Base-by-base conservation (phyloP, 2,113 vertebrate genomes). In the Progne subis region DNA sequence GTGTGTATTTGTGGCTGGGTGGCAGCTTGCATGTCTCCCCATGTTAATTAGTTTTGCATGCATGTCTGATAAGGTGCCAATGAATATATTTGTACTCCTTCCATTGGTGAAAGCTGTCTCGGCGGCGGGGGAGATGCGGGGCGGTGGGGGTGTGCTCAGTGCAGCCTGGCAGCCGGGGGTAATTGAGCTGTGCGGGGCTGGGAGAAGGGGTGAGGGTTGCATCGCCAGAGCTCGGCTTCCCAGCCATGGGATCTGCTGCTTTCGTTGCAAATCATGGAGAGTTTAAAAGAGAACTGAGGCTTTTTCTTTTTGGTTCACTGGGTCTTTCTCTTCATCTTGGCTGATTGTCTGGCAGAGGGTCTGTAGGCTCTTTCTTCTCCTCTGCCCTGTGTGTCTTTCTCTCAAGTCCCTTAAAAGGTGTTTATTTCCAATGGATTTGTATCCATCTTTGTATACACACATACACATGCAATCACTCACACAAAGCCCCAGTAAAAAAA, bases 31-130 rank as follows among this genome's bases (percentile, higher is more conserved):
- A 98, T 98, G 98, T 98, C 97, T 98, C 97, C 98, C 97, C 98
- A 98, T 98, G 98, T 97, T 98, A 98, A 98, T 98, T 98, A 98
- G 98, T 98, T 98, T 98, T 98, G 98, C 98, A 98, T 98, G 98
- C 98, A 98, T 98, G 98, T 98, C 98, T 98, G 98, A 98, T 97
- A 98, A 98, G 97, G 97, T 98, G 98, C 97, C 98, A 97, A 97
- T 98, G 97, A 98, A 98, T 97, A 98, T 97, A 97, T 98, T 98
- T 98, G 98, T 97, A 94, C 97, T 97, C 97, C 94, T 95, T 97
- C 96, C 95, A 83, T 37, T 72, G 95, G 96, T 47, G 82, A 98
- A 96, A 96, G 96, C 96, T 97, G 97, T 94, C 96, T 97, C 59
- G 61, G 92, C 18, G 53, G 93, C 53, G 32, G 96, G 90, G 97